Conservation (phyloP, 1,140 invertebrate genomes). For the Ericerus pela region DNA sequence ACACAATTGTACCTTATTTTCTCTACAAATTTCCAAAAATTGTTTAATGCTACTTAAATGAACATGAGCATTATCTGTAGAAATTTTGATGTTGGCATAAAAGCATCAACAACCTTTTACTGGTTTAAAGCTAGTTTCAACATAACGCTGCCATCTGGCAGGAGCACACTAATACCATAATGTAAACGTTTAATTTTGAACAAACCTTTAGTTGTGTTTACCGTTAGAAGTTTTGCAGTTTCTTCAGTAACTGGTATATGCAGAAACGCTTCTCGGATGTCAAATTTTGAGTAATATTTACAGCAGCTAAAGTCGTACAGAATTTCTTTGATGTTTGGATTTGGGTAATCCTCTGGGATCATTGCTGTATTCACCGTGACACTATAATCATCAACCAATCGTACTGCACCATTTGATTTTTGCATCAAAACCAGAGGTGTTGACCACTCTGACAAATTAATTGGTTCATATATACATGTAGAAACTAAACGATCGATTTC, state of each 20-base stretch:
- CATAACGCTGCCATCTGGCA: constrained; percentile 24
- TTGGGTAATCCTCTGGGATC: not conserved
- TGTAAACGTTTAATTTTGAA: constrained; percentile 25
- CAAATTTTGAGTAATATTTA: constrained; percentile 23
- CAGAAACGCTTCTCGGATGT: constrained; percentile 24
- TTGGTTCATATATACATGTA: not conserved
- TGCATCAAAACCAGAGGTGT: not conserved
- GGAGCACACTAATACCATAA: constrained; percentile 26
- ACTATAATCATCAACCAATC: not conserved
- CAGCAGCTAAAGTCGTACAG: constrained; percentile 19
- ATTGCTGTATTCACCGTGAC: not conserved
- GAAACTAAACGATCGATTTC: not conserved
- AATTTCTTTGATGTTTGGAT: constrained; percentile 6
- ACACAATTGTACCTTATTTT: not conserved
- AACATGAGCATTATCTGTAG: not conserved
- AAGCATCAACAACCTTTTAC: not conserved
- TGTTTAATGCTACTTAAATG: constrained; percentile 2
- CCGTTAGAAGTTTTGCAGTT: constrained; percentile 23
- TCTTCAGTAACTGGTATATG: constrained; percentile 25
- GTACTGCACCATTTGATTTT: constrained; percentile 1
- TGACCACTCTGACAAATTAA: not conserved
- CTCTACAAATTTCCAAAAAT: not conserved
- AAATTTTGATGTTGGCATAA: constrained; percentile 12
- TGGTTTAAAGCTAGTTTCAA: constrained; percentile 20
- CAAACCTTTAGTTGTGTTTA: constrained; percentile 25